Percentiles rank a stretch among this genome's conserved stretches.
phyloP scores from a whole-genome alignment of 2,113 vertebrate species.

The Nanorana parkeri region DNA sequence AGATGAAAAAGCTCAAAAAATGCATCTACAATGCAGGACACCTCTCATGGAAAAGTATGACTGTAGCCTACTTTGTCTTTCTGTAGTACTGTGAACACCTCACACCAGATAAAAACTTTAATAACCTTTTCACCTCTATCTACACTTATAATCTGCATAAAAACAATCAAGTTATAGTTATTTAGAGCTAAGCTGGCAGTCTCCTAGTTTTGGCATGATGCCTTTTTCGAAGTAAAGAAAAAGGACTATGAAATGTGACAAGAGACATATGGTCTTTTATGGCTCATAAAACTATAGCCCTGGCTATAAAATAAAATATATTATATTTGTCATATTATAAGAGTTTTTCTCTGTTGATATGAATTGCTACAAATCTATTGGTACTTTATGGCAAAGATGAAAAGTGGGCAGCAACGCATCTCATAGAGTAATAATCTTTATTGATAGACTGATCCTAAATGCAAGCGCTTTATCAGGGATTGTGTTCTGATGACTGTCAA shows the following conservation, averaged over 20 bases:
- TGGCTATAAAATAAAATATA: constrained; percentile 47
- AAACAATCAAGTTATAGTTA: constrained; percentile 43
- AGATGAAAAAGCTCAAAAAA: too few relatives aligned
- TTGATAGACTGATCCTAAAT: constrained; percentile 28
- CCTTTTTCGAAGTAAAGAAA: constrained; percentile 34
- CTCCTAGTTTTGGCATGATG: constrained; percentile 40
- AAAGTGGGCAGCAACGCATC: constrained; percentile 22
- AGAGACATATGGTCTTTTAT: constrained; percentile 47
- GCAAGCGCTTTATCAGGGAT: constrained; percentile 10
- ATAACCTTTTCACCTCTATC: constrained; percentile 27
- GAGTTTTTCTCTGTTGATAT: constrained; percentile 37
- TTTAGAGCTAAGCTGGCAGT: constrained; percentile 21
- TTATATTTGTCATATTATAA: constrained; percentile 48
- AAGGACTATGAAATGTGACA: constrained; percentile 43
- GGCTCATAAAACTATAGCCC: constrained; percentile 48
- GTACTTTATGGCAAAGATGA: constrained; percentile 34
- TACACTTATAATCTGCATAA: constrained; percentile 29
- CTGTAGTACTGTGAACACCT: background rate
- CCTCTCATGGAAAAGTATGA: too few relatives aligned
- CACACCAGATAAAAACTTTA: background rate
- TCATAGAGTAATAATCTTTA: constrained; percentile 27
- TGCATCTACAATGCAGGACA: too few relatives aligned
- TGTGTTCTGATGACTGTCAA: background rate
- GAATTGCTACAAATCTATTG: constrained; percentile 48
- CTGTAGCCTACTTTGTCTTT: background rate